Evolutionary conservation across 1,140 invertebrate genomes (phyloP), one percentile per base, ranked within the genome.

Genomic region (Euborellia annulipes): DNA sequence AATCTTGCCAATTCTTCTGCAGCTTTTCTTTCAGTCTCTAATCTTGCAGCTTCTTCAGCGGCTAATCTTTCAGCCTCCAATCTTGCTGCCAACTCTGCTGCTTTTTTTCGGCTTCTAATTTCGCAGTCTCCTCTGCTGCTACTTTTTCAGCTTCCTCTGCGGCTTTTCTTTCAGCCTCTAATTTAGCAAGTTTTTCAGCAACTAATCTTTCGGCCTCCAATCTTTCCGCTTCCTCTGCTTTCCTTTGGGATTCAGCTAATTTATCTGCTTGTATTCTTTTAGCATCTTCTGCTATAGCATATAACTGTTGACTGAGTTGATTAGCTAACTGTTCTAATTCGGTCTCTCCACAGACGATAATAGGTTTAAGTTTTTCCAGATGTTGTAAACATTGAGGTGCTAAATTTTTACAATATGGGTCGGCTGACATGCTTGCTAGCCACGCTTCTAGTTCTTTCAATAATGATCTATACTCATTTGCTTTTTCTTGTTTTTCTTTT

Each of bases 221-320:
- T 18, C 43, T 21, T 16, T 19, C 14, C 9, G 32, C 41, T 43
- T 21, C 9, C 23, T 43, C 39, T 2, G 21, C 30, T 22, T 41
- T 7, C n/a, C 39, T 43, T 46, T n/a, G 39, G 7, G 16, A n/a
- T 46, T 46, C 19, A 4, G 18, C 21, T 20, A 21, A n/a, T 36
- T 1, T 32, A 21, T 17, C 23, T 6, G 42, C 6, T 44, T 32
- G 11, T n/a, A 27, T 27, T 27, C 23, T 27, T 27, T 27, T 11
- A 27, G 23, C 23, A 6, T 40, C 17, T 40, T 40, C 2, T 13
- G 20, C 17, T 2, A 3, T 9, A 3, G 17, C 17, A 11, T 6
- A 11, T 27, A 27, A 27, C 17, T 40, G 6, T 40, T 6, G 2
- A 17, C 3, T 21, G 13, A 17, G 38, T 40, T 40, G 13, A 19